Percentiles rank a stretch among this genome's conserved stretches.
Evolutionary conservation across 2,113 vertebrate genomes (phyloP).

Genomic region (Papio anubis): DNA sequence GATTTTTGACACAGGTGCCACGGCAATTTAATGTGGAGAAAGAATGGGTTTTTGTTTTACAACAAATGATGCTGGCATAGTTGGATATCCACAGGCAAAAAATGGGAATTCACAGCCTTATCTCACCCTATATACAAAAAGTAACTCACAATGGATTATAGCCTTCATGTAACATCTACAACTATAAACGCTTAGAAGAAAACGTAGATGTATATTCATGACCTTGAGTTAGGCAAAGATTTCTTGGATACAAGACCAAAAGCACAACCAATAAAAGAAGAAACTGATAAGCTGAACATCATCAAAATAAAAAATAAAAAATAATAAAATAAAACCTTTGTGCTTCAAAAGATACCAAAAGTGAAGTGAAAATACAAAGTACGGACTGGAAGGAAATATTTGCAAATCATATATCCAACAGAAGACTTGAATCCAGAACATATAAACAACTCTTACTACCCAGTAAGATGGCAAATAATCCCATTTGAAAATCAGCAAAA

Average conservation of each 20-base stretch:
- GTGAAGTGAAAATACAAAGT: too few species aligned
- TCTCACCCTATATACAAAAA: accelerated
- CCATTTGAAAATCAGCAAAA: background rate
- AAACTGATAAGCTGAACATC: accelerated
- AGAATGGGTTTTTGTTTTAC: background rate
- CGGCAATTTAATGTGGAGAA: accelerated
- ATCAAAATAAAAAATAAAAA: background rate
- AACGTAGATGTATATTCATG: accelerated
- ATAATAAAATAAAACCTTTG: too few species aligned
- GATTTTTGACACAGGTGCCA: background rate
- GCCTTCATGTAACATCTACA: background rate
- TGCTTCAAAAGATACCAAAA: background rate
- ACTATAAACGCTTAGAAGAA: background rate
- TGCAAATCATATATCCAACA: accelerated
- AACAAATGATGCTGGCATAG: background rate
- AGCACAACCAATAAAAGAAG: too few species aligned
- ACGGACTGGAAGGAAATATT: background rate
- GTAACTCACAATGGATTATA: accelerated
- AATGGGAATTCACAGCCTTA: background rate
- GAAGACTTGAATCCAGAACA: background rate
- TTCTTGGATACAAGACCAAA: background rate
- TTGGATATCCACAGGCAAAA: background rate
- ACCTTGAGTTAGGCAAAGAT: background rate
- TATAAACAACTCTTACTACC: background rate
- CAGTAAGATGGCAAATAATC: too few species aligned